Base-by-base conservation (phyloP, 2,797 vertebrate genomes). In the Aselliscus stoliczkanus region DNA sequence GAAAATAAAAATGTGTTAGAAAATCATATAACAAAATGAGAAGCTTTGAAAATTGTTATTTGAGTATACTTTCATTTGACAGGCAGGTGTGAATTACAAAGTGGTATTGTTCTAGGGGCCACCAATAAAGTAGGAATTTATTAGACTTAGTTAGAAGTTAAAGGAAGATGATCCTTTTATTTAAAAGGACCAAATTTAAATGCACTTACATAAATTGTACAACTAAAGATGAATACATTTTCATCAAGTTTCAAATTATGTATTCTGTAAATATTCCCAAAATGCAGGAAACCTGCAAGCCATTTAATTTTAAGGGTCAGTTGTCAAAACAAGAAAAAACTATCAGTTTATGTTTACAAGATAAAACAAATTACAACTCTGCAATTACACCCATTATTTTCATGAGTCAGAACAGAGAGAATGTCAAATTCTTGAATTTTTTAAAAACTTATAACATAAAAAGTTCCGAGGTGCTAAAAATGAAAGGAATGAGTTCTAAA, bases 251-350 rank as follows among this genome's bases (percentile, higher is more conserved):
- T 88, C 47, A 93, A 94, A 89, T 86, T 34, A 88, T 4, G 17
- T 69, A 92, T 58, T 95, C 44, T 56, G 47, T 14, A 79, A 90
- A 31, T 34, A 25, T 42, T 60, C 84, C 31, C 44, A 31, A 60
- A 90, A 91, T 29, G 54, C 25, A 90, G 31, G 62, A 95, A 92
- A 95, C 56, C 18, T n/a, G 18, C 34, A 70, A 60, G 21, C 39
- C 23, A 12, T 64, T 95, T 88, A 73, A 85, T 80, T 93, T 56
- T 73, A 96, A 90, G 88, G 81, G 64, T 81, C 93, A 95, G 29
- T 34, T 92, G 62, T 94, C 44, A 88, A 96, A 97, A 91, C 39
- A 93, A 89, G 65, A 64, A 92, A 93, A 89, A 88, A 11, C 4
- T 29, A 62, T 44, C n/a, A 50, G 10, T 72, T 76, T 95, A 29